Evolutionary conservation across 2,113 vertebrate genomes (phyloP).

Genomic region (Poicephalus meyeri): DNA sequence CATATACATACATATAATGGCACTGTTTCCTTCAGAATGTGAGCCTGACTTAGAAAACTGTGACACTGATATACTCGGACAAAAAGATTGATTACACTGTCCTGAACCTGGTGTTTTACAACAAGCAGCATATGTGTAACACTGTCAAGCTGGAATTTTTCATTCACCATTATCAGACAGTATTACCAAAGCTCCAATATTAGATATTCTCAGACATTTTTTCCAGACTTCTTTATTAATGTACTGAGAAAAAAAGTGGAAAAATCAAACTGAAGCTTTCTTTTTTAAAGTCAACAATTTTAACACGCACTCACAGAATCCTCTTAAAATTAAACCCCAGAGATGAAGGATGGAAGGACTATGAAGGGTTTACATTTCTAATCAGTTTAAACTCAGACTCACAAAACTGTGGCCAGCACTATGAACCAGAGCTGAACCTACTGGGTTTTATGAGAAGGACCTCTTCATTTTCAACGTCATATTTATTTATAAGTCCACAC

Average conservation of each 20-base stretch:
- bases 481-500: neutral
- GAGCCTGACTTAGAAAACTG: neutral
- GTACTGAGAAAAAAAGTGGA: neutral
- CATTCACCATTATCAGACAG: neutral
- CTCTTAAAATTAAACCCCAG: neutral
- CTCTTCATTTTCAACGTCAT: neutral
- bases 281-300: neutral
- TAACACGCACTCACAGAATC: neutral
- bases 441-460: neutral
- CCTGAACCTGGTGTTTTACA: neutral
- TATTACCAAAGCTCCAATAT: neutral
- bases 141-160: neutral
- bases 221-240: neutral
- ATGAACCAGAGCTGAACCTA: neutral
- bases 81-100: neutral
- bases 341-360: neutral
- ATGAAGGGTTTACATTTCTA: neutral
- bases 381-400: neutral
- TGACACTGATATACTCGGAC: neutral
- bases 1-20: neutral
- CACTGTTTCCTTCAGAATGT: neutral
- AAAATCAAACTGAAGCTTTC: neutral
- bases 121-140: neutral
- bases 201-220: neutral
- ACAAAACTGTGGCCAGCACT: neutral